Base-by-base conservation (phyloP, 2,888 invertebrate species). In the Micoletzkya japonica region DNA sequence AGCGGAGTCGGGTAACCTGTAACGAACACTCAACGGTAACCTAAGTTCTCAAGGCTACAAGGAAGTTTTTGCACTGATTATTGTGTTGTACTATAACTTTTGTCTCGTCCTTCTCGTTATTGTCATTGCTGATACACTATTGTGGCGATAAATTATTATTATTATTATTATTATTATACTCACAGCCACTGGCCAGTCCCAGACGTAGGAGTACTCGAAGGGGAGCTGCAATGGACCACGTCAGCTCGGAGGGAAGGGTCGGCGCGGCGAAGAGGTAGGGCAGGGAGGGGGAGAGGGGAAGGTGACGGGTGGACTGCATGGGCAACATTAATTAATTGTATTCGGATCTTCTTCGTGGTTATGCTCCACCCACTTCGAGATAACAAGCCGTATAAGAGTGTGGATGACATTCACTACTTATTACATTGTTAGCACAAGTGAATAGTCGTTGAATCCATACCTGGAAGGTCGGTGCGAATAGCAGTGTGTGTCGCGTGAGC, bases 1-100 rank as follows among this genome's bases (percentile, higher is more conserved):
- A 84, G 68, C 7, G 84, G 82, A 17, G 70, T 75, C 4, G 84
- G 84, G 69, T 80, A 84, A 26, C 73, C 82, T 83, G 61, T 39
- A 76, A 34, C 6, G 36, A 20, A 56, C 14, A 58, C 36, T 24
- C 2, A 58, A 34, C 44, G 44, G 44, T 14, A 14, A 20, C 10
- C 14, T 10, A 44, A 44, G 14, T 44, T 44, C 17, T 54, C 28
- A 54, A 14, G n/a, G 34, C 28, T 28, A 28, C 10, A 26, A 57
- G 24, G 3, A 24, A 54, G n/a, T n/a, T n/a, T 54, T 54, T 14
- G 7, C 26, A n/a, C 54, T 26, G 7, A 54, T 14, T 54, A 54
- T 6, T n/a, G 54, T 66, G 54, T 54, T 63, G 32, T 24, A 36
- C 28, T 34, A 32, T 24, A 56, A 26, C 7, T 30, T 70, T 61